Percentiles rank a stretch among this genome's conserved stretches.
These are phyloP conservation scores for Coranthus polyacanthus DNA, from an alignment of 2,797 vertebrate genomes.

Conservation along the genomic window DNA sequence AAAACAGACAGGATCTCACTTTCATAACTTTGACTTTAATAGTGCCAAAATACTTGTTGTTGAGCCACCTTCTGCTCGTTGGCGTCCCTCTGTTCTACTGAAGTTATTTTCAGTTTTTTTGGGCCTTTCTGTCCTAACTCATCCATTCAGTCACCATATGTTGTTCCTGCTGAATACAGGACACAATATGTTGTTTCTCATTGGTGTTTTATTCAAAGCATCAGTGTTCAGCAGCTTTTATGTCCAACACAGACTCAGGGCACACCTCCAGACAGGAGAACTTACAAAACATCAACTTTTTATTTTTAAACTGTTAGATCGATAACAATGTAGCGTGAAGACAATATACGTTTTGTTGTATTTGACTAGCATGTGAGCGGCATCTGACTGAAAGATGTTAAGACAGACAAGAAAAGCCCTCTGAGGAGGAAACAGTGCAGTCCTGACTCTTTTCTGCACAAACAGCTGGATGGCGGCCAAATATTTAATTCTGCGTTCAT, in stretches of 20 bases:
- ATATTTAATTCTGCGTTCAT: no score
- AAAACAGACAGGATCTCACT: background rate
- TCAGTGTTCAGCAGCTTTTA: background rate
- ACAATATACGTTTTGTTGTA: no score
- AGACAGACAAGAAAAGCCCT: no score
- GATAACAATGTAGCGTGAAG: no score
- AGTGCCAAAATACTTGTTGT: background rate
- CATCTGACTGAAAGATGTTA: no score
- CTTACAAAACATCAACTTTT: background rate
- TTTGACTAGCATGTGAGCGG: no score
- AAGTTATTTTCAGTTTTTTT: background rate
- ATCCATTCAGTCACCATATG: constrained; percentile 22
- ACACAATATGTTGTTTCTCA: constrained; percentile 10
- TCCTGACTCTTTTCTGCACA: no score
- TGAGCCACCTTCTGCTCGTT: background rate
- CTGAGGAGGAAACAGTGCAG: no score
- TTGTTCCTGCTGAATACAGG: background rate
- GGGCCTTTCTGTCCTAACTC: background rate
- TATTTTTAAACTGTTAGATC: background rate
- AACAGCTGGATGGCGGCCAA: no score
- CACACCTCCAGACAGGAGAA: no score
- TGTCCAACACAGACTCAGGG: constrained; percentile 11
- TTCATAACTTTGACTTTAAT: background rate
- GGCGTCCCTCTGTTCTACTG: background rate
- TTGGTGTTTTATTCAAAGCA: constrained; percentile 6